Percentiles rank a stretch among this genome's conserved stretches.
Evolutionary conservation across 1,140 invertebrate genomes (phyloP).

Genomic region (Calliopsis andreniformis): DNA sequence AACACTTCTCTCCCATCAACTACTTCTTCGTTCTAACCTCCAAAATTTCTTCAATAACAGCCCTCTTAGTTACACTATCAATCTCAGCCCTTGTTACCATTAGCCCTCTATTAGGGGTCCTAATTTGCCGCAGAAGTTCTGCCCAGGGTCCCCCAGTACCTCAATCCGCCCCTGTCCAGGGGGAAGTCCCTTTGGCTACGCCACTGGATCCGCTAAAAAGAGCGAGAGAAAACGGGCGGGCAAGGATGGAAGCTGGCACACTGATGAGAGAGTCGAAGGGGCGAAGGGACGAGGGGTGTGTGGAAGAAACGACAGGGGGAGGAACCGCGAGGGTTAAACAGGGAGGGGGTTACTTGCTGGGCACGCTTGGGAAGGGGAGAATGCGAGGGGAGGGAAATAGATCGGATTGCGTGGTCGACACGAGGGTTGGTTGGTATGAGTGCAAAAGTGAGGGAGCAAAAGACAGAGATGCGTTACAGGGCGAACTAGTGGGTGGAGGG

Average conservation of each 20-base stretch:
- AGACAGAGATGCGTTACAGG: slow-evolving; percentile 12
- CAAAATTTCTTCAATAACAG: too few species aligned
- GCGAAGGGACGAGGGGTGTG: slow-evolving; percentile 17
- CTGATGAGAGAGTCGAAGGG: slow-evolving; percentile 45
- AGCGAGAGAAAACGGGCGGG: slow-evolving; percentile 56
- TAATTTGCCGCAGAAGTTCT: too few species aligned
- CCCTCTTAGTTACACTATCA: too few species aligned
- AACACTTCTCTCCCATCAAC: too few species aligned
- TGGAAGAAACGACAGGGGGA: slow-evolving; percentile 25
- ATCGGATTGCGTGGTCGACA: slow-evolving; percentile 62
- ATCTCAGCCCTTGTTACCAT: too few species aligned
- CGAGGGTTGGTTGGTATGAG: slow-evolving; percentile 46
- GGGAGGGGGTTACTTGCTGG: slow-evolving; percentile 45
- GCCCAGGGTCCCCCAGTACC: too few species aligned
- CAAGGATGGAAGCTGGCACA: slow-evolving; percentile 61
- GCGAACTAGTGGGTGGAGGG: not conserved
- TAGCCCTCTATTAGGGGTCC: too few species aligned
- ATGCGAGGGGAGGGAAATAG: slow-evolving; percentile 36
- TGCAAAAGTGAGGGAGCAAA: slow-evolving; percentile 42
- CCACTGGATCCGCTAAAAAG: slow-evolving; percentile 54
- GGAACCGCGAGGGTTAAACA: slow-evolving; percentile 52
- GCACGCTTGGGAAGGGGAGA: not conserved
- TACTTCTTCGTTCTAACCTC: too few species aligned
- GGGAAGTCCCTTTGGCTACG: slow-evolving; percentile 30
- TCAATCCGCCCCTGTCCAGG: not conserved